Base-by-base conservation (phyloP, 2,888 invertebrate species). In the Anagyrus pseudococci region DNA sequence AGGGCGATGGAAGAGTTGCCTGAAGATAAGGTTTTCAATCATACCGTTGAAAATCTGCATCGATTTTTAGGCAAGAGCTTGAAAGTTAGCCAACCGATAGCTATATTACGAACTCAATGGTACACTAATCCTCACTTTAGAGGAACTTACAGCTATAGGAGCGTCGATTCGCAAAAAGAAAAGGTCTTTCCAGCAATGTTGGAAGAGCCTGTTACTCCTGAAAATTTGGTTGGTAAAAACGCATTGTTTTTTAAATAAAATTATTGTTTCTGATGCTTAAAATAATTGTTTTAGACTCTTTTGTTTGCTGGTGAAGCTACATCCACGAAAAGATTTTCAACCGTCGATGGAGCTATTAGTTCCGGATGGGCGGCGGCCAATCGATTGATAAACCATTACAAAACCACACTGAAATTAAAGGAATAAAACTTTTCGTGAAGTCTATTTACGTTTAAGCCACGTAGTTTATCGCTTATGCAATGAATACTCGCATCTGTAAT, bases 301-400 rank as follows among this genome's bases (percentile, higher is more conserved):
- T 85, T 86, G 70, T 89, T 89, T 73, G 89, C 86, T 0, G 89
- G 89, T 0, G 89, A 89, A 73, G 87, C 88, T 0, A 85, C 88
- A 0, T 85, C 86, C 2, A 79, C 82, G 22, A 83, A 85, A 57
- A 83, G 82, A 67, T 88, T 84, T 72, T 84, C 84, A 0, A 86
- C 88, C 0, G 89, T 88, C 0, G 88, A 91, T 69, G 91, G 91
- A 0, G 91, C 91, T 0, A 78, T 89, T 0, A 88, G 87, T 70
- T 82, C 87, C 13, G 91, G 91, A 0, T 86, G 86, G 78, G 83
- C 33, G n/a, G 41, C 41, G 8, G 41, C 41, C 4, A 26, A 55
- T n/a, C 17, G 25, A 46, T 46, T 55, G 20, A 10, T 57, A 22
- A 48, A 29, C 29, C 37, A 17, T 33, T 40, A 44, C 17, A 19